Base-by-base conservation (phyloP, 2,113 vertebrate genomes). In the Coryphaenoides rupestris region DNA sequence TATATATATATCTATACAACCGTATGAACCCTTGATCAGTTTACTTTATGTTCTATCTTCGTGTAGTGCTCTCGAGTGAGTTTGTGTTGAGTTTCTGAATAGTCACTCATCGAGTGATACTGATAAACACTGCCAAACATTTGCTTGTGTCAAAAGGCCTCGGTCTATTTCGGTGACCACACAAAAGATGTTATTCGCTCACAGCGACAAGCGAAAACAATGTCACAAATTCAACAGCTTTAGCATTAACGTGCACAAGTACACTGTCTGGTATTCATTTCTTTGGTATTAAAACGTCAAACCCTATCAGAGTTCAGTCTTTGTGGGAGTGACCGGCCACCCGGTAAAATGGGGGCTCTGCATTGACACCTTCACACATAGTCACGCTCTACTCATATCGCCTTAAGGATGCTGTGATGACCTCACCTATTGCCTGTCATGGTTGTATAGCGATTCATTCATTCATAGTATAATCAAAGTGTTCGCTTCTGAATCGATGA, bases 101-200 rank as follows among this genome's bases (percentile, higher is more conserved):
- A n/a, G 47, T n/a, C 33, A 50, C 58, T 55, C 28, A 47, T 12
- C n/a, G n/a, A n/a, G n/a, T 53, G 74, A 68, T 67, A 72, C 45
- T 55, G 73, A 72, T 49, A 28, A 84, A 79, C 76, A 77, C 76
- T 85, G 79, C 82, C 74, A 81, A 64, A 69, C 47, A 40, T 73
- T 66, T 68, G 73, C 67, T 74, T 16, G 60, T 78, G 60, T 78
- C 58, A 40, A 72, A 79, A 79, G 69, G 71, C 63, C 76, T 77
- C 62, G 68, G 56, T 79, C 68, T 76, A 59, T 72, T 77, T 78
- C 62, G 71, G 56, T 64, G 57, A 52, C 49, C 49, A 52, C 5
- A 67, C 16, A 59, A 58, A 33, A 64, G 16, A 50, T 40, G 33
- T 10, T 40, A 40, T 40, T 40, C 13, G 33, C 33, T 40, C 33